Percentiles rank a stretch among this genome's conserved stretches.
These are phyloP conservation scores for Ctenomys sociabilis DNA, from an alignment of 2,113 vertebrate genomes.

Conservation along the genomic window DNA sequence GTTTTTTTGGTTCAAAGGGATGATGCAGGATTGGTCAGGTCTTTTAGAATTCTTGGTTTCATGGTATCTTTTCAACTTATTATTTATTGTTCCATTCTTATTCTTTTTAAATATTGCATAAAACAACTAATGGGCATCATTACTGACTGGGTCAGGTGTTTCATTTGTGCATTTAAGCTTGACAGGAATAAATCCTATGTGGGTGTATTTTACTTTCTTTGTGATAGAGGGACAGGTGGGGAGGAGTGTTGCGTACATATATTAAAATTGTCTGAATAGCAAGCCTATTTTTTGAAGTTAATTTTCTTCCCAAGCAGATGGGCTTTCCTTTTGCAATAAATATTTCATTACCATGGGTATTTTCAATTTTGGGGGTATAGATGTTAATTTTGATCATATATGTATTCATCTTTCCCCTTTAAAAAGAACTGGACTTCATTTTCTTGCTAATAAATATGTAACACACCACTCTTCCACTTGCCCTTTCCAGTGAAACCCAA, in stretches of 20 bases:
- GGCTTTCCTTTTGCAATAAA: constrained; percentile 32
- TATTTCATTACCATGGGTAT: constrained; percentile 25
- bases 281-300: constrained; percentile 40
- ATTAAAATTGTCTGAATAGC: not conserved
- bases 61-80: constrained; percentile 77
- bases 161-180: constrained; percentile 71
- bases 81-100: constrained; percentile 78
- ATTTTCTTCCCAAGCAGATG: constrained; percentile 28
- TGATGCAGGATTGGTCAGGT: constrained; percentile 30
- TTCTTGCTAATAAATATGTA: constrained; percentile 27
- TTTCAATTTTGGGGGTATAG: not conserved
- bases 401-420: not conserved
- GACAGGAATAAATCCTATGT: constrained; percentile 57
- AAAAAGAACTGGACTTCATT: not conserved
- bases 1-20: constrained; percentile 76
- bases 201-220: constrained; percentile 54
- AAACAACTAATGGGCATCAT: constrained; percentile 77
- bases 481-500: not conserved
- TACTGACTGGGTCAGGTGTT: constrained; percentile 67
- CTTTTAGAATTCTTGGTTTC: constrained; percentile 77
- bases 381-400: constrained; percentile 3
- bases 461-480: not conserved
- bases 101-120: constrained; percentile 70
- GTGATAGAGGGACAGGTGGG: not conserved
- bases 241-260: not conserved